Evolutionary conservation across 2,888 invertebrate genomes (phyloP).

Genomic region (Busseola fusca): DNA sequence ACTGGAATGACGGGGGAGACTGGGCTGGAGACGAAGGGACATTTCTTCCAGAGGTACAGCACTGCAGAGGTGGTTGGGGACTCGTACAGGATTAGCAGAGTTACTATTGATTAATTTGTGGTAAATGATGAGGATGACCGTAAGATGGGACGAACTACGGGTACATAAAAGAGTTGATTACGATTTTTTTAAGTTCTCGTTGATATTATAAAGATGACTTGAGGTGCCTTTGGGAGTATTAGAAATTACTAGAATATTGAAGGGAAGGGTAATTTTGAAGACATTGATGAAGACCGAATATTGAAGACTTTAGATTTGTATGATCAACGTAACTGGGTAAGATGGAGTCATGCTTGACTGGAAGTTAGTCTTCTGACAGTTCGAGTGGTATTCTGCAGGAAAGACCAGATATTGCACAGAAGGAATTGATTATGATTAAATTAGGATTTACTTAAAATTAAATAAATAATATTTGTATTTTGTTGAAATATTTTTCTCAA

Average conservation of each 20-base stretch:
- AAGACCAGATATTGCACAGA: neutral
- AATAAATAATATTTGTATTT: too few relatives aligned
- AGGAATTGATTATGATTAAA: constrained; percentile 33
- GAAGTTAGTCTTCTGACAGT: neutral
- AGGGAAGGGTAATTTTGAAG: neutral
- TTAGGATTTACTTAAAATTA: neutral
- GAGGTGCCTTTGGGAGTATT: neutral
- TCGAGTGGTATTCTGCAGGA: neutral
- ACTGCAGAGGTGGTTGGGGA: constrained; percentile 80
- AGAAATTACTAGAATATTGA: neutral
- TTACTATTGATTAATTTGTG: constrained; percentile 77
- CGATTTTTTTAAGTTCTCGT: too few relatives aligned
- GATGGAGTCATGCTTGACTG: neutral
- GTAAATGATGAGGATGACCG: too few relatives aligned
- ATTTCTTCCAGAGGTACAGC: constrained; percentile 78
- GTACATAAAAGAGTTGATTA: neutral
- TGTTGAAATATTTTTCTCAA: neutral
- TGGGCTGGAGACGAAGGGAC: constrained; percentile 76
- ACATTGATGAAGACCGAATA: neutral
- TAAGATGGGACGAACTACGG: neutral
- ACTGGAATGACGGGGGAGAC: constrained; percentile 78
- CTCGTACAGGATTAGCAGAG: constrained; percentile 79
- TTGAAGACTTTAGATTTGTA: neutral
- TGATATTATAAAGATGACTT: neutral
- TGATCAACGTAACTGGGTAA: neutral